Conservation (phyloP, 2,888 invertebrate genomes). For the Epinotia ramella region DNA sequence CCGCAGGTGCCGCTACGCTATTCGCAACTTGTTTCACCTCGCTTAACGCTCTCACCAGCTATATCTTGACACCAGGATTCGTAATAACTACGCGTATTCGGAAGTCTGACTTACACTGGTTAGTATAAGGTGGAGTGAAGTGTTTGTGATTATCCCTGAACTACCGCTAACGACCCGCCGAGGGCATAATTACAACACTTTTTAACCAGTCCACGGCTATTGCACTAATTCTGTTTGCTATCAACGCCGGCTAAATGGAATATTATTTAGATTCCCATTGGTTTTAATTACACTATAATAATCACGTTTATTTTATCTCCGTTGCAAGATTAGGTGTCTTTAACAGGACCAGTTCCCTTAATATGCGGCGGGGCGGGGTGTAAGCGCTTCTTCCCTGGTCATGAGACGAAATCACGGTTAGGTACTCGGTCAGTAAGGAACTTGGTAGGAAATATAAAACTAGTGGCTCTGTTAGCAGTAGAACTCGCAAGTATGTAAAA, state of each 20-base stretch:
- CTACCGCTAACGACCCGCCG: constrained; percentile 81
- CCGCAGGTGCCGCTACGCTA: constrained; percentile 53
- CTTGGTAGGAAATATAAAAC: no score
- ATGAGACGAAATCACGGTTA: no score
- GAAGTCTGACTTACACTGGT: background rate
- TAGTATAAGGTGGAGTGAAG: background rate
- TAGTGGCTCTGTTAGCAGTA: no score
- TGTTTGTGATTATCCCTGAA: constrained; percentile 50
- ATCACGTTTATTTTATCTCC: no score
- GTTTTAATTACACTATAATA: background rate
- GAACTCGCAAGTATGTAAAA: no score
- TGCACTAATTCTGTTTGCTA: constrained; percentile 77
- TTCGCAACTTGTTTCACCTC: background rate
- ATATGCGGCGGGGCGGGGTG: no score
- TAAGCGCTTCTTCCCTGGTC: no score
- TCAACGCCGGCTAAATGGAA: constrained; percentile 51
- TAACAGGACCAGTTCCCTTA: no score
- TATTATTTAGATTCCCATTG: constrained; percentile 12
- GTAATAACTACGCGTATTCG: background rate
- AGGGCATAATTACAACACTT: constrained; percentile 81
- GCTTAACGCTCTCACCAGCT: background rate
- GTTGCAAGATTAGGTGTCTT: no score
- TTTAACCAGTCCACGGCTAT: constrained; percentile 74
- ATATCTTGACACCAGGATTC: background rate
- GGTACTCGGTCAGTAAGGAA: no score